Evolutionary conservation across 2,113 vertebrate species (phyloP).

Genomic region (Ceyx melanurus): DNA sequence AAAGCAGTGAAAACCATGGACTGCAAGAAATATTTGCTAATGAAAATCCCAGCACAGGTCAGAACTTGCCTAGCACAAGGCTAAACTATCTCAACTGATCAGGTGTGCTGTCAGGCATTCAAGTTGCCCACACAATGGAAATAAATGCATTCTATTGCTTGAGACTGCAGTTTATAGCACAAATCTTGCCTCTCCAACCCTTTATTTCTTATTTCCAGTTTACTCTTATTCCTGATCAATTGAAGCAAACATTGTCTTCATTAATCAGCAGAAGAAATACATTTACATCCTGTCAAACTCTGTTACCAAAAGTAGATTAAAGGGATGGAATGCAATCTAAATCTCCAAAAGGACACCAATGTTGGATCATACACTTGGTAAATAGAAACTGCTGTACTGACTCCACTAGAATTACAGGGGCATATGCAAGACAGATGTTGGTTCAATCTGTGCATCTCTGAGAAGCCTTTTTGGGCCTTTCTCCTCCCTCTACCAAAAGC

Average conservation of each 20-base stretch:
- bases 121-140: neutral
- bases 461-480: neutral
- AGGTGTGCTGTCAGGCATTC: constrained; percentile 26
- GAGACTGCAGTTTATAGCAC: neutral
- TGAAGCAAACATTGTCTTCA: neutral
- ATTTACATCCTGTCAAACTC: rapidly evolving
- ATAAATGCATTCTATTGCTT: neutral
- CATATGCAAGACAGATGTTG: neutral
- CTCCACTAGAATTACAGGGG: neutral
- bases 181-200: neutral
- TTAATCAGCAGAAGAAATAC: neutral
- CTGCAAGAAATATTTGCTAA: constrained; percentile 17
- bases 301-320: neutral
- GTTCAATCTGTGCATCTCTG: neutral
- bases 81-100: neutral
- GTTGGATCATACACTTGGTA: neutral
- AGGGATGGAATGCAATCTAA: neutral
- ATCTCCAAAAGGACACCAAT: neutral
- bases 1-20: neutral
- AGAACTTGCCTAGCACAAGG: neutral
- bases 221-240: neutral
- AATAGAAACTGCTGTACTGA: neutral
- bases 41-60: constrained; percentile 25
- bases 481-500: neutral
- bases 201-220: neutral